These are phyloP conservation scores for Eupithecia dodoneata DNA, from an alignment of 2,888 invertebrate species.

Conservation along the genomic window DNA sequence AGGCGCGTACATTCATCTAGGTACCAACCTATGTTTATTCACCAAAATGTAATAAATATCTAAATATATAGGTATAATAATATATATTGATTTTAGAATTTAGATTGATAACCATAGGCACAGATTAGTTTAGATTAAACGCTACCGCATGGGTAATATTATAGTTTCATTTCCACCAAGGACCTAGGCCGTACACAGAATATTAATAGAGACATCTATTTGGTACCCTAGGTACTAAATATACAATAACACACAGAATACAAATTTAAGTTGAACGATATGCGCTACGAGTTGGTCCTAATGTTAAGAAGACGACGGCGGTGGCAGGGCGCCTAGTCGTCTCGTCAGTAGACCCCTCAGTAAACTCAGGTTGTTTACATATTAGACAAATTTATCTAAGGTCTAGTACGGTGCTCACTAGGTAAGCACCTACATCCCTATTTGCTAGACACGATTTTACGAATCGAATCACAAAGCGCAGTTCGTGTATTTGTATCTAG, in stretches of 20 bases:
- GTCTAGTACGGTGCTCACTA: not conserved
- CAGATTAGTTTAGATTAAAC: not conserved
- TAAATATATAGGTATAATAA: not conserved
- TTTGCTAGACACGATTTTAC: not conserved
- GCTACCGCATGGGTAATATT: not conserved
- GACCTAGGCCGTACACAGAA: constrained; percentile 1
- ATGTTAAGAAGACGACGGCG: not conserved
- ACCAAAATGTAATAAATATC: constrained; percentile 10
- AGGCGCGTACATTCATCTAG: constrained; percentile 6
- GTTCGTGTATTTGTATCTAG: not conserved
- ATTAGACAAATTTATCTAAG: not conserved
- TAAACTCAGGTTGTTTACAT: not conserved
- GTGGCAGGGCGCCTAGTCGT: not conserved
- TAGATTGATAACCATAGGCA: not conserved
- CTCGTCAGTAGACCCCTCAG: not conserved
- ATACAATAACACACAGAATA: not conserved
- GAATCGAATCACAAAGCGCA: not conserved
- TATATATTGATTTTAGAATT: not conserved
- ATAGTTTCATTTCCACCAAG: not conserved
- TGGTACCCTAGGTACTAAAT: not conserved
- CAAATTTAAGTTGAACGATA: constrained; percentile 12
- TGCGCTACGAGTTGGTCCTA: constrained; percentile 4
- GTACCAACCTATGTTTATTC: constrained; percentile 9
- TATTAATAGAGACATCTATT: not conserved
- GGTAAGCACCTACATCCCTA: not conserved